Evolutionary conservation across 2,888 invertebrate genomes (phyloP).

Genomic region (Hermaeophaga mercurialis): DNA sequence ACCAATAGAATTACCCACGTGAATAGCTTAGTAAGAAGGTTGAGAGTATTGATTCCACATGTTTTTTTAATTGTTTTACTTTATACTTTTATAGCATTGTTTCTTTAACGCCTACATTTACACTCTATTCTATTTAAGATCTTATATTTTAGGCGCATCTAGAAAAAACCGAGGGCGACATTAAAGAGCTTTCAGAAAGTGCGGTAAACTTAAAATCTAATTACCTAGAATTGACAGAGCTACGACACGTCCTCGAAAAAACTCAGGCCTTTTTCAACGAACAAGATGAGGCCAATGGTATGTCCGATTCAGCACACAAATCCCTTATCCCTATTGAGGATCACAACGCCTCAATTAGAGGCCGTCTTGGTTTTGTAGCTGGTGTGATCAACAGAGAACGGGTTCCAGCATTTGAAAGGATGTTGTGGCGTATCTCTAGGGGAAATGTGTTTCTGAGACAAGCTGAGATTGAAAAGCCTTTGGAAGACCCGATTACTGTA

Average conservation of each 20-base stretch:
- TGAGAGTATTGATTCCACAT: too few relatives aligned
- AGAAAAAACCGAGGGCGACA: slow-evolving; percentile 95
- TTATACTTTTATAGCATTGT: too few relatives aligned
- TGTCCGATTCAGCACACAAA: slow-evolving; percentile 61
- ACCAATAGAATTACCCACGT: too few relatives aligned
- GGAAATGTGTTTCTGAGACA: slow-evolving; percentile 90
- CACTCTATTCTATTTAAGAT: too few relatives aligned
- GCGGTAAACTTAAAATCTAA: slow-evolving; percentile 91
- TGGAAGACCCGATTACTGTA: slow-evolving; percentile 85
- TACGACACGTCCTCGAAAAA: slow-evolving; percentile 89
- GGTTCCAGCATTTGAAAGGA: slow-evolving; percentile 87
- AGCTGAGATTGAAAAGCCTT: slow-evolving; percentile 80
- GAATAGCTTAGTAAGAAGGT: too few relatives aligned
- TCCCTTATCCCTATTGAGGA: slow-evolving; percentile 62
- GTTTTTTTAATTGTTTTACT: too few relatives aligned
- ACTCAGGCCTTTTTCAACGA: slow-evolving; percentile 90
- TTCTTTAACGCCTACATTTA: too few relatives aligned
- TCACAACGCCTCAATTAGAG: slow-evolving; percentile 56
- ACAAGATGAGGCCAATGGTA: slow-evolving; percentile 72
- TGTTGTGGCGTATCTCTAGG: slow-evolving; percentile 92
- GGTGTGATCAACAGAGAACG: slow-evolving; percentile 91
- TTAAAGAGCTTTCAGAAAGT: slow-evolving; percentile 91
- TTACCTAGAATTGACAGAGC: slow-evolving; percentile 87
- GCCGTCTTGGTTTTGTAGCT: slow-evolving; percentile 73
- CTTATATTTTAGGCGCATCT: slow-evolving; percentile 73